Conservation (phyloP, 2,888 invertebrate species). For the Drosophila engyochracea region DNA sequence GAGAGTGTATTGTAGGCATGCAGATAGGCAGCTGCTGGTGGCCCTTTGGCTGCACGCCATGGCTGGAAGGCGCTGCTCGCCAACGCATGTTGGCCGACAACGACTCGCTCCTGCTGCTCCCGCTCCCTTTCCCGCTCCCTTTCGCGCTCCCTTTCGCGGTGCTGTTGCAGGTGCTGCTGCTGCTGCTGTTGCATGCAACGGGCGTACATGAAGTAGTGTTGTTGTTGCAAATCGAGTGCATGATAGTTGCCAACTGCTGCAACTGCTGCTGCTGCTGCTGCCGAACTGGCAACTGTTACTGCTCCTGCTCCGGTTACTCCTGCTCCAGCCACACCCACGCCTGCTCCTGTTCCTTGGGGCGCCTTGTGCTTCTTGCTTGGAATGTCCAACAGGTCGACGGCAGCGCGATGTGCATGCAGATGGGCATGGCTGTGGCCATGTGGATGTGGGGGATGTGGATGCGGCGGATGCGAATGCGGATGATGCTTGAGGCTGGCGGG, state of each 20-base stretch:
- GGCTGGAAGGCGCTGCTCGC: constrained; percentile 88
- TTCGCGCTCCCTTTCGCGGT: constrained; percentile 15
- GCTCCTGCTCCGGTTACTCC: not conserved
- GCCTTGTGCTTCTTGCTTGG: constrained; percentile 89
- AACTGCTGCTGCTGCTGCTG: not conserved
- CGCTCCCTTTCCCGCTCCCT: constrained; percentile 28
- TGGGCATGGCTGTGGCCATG: constrained; percentile 7
- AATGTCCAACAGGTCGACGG: constrained; percentile 87
- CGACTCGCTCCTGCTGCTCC: constrained; percentile 19
- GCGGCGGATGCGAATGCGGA: constrained; percentile 20
- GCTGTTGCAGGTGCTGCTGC: constrained; percentile 19
- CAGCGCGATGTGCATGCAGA: constrained; percentile 12
- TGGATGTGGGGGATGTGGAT: not conserved
- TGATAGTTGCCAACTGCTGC: constrained; percentile 84
- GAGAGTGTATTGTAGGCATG: constrained; percentile 80
- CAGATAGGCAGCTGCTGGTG: constrained; percentile 58
- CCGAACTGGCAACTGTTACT: not conserved
- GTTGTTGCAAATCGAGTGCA: constrained; percentile 81
- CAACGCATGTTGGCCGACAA: constrained; percentile 80
- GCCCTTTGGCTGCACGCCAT: constrained; percentile 86
- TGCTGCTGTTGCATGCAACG: constrained; percentile 84
- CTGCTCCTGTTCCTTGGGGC: constrained; percentile 25
- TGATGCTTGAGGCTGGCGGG: constrained; percentile 85
- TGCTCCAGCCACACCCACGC: not conserved
- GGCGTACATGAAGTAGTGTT: constrained; percentile 83